Conservation (phyloP, 2,113 vertebrate genomes). For the Balaeniceps rex region DNA sequence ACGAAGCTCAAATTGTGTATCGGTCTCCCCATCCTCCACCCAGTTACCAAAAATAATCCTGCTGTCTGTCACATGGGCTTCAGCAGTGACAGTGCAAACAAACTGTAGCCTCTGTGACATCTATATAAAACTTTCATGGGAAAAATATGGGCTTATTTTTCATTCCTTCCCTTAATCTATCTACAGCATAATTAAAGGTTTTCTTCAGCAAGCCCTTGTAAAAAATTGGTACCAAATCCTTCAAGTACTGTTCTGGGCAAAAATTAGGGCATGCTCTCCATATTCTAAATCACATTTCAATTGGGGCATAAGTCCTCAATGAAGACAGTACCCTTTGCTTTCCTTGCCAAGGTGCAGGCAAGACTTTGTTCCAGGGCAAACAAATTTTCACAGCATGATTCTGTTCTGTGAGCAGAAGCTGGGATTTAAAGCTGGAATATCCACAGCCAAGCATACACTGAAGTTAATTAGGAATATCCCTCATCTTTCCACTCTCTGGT, state of each 20-base stretch:
- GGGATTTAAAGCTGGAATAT: neutral
- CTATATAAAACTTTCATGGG: neutral
- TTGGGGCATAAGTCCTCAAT: neutral
- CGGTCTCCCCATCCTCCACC: slow-evolving; percentile 30
- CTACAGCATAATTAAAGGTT: neutral
- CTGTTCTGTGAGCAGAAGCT: neutral
- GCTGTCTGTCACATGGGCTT: slow-evolving; percentile 12
- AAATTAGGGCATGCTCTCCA: neutral
- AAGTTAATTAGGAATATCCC: neutral
- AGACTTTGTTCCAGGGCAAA: neutral
- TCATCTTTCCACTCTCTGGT: fast-evolving
- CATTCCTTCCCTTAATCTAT: neutral
- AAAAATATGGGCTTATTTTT: neutral
- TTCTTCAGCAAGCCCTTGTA: neutral
- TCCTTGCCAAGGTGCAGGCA: neutral
- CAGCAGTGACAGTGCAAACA: slow-evolving; percentile 40
- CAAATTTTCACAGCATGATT: neutral
- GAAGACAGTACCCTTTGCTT: neutral
- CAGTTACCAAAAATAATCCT: slow-evolving; percentile 44
- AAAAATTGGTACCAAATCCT: neutral
- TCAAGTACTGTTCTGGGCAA: neutral
- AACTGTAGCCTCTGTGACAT: neutral
- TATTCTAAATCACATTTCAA: neutral
- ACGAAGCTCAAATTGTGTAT: neutral
- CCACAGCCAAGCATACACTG: neutral